Evolutionary conservation across 2,888 invertebrate genomes (phyloP).

Genomic region (Tridacna crocea): DNA sequence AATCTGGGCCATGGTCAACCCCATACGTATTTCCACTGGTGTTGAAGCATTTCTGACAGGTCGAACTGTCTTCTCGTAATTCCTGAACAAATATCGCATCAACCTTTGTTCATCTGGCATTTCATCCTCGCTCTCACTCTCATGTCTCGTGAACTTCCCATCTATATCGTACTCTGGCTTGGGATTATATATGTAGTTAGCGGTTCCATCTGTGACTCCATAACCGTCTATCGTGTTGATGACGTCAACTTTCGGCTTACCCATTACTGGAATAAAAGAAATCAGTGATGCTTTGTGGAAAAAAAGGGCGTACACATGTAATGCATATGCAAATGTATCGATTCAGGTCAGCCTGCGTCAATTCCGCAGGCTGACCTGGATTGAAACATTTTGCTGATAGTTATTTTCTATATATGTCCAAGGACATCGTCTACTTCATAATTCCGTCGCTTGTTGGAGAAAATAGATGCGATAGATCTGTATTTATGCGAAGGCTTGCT

Average conservation of each 20-base stretch:
- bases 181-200: conserved; percentile 2
- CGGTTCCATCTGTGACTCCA: neutral
- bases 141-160: neutral
- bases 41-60: conserved; percentile 85
- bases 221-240: conserved; percentile 1
- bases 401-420: no score
- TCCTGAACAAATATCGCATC: conserved; percentile 84
- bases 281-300: no score
- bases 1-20: conserved; percentile 86
- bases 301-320: no score
- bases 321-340: no score
- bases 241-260: neutral
- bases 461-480: no score
- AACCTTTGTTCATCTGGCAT: conserved; percentile 83
- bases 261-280: neutral
- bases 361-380: no score
- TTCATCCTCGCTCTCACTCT: neutral
- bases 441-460: no score
- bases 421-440: no score
- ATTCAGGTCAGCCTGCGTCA: no score
- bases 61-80: conserved; percentile 86
- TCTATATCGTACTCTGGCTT: neutral
- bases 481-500: no score
- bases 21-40: conserved; percentile 85
- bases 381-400: no score